Conservation (phyloP, 1,140 invertebrate genomes). For the Zaprionus inermis region DNA sequence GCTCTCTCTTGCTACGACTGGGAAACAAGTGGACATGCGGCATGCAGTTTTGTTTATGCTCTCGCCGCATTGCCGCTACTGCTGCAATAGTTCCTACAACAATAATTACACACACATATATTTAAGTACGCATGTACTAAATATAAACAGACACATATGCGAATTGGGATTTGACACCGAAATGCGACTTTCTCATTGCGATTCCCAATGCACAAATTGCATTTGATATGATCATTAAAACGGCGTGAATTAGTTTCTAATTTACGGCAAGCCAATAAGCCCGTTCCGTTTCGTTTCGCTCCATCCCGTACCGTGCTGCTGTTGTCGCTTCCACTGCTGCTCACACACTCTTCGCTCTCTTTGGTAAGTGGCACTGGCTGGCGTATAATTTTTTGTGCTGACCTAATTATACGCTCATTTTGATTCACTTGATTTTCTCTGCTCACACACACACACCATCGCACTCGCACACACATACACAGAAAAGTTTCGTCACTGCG, state of each 20-base stretch:
- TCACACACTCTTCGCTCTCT: conserved; percentile 63
- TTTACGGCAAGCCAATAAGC: conserved; percentile 50
- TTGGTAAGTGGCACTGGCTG: conserved; percentile 76
- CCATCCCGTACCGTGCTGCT: conserved; percentile 25
- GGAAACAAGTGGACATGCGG: conserved; percentile 25
- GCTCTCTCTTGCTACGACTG: background rate
- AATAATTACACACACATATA: conserved; percentile 6
- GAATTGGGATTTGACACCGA: conserved; percentile 15
- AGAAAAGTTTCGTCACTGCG: conserved; percentile 74
- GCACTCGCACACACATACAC: conserved; percentile 40
- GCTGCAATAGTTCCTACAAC: background rate
- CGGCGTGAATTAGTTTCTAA: conserved; percentile 77
- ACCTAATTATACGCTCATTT: conserved; percentile 83
- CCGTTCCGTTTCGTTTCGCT: conserved; percentile 25
- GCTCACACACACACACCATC: conserved; percentile 60
- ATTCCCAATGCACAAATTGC: conserved; percentile 47
- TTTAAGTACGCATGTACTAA: conserved; percentile 8
- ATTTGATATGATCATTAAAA: conserved; percentile 61
- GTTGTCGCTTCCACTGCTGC: conserved; percentile 14
- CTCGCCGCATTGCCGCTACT: conserved; percentile 19
- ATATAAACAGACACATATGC: background rate
- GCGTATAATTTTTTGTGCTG: conserved; percentile 79
- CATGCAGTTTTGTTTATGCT: conserved; percentile 51
- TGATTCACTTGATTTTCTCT: conserved; percentile 83
- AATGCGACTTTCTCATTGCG: conserved; percentile 21